These are phyloP conservation scores for Falco biarmicus DNA, from an alignment of 2,797 vertebrate genomes.

Conservation along the genomic window DNA sequence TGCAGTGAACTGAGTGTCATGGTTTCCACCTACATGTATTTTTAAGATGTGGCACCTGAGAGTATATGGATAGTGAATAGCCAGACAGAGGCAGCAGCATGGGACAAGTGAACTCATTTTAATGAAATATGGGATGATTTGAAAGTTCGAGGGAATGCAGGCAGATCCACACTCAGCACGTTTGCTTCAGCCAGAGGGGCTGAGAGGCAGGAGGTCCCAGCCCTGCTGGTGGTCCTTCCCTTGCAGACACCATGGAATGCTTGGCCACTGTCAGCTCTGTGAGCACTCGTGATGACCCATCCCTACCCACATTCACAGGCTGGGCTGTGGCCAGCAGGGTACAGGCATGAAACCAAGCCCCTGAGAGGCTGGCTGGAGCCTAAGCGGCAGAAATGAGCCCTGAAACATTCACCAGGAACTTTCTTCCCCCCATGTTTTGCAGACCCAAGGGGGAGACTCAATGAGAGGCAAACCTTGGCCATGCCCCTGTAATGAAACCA, in stretches of 20 bases:
- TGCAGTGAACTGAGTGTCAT: neutral
- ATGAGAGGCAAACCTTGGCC: neutral
- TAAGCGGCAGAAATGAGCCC: neutral
- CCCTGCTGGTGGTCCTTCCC: neutral
- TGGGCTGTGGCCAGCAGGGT: neutral
- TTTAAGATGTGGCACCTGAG: neutral
- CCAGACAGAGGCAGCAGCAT: neutral
- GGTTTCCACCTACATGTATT: neutral
- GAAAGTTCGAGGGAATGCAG: neutral
- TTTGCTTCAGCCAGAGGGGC: neutral
- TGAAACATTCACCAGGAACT: neutral
- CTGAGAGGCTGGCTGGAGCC: neutral
- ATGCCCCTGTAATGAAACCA: neutral
- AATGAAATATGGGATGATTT: neutral
- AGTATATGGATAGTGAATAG: accelerated
- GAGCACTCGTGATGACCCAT: accelerated
- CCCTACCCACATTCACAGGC: neutral
- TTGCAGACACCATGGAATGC: accelerated
- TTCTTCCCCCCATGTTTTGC: neutral
- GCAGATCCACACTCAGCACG: neutral
- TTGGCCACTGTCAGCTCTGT: neutral
- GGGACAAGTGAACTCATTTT: neutral
- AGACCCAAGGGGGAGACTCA: neutral
- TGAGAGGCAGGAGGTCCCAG: neutral
- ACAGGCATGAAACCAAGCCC: neutral